A percentile compares a stretch with the other conserved stretches of the same genome.
These are phyloP conservation scores for Leptoclinus maculatus DNA, from an alignment of 2,797 vertebrate genomes.

Conservation along the genomic window DNA sequence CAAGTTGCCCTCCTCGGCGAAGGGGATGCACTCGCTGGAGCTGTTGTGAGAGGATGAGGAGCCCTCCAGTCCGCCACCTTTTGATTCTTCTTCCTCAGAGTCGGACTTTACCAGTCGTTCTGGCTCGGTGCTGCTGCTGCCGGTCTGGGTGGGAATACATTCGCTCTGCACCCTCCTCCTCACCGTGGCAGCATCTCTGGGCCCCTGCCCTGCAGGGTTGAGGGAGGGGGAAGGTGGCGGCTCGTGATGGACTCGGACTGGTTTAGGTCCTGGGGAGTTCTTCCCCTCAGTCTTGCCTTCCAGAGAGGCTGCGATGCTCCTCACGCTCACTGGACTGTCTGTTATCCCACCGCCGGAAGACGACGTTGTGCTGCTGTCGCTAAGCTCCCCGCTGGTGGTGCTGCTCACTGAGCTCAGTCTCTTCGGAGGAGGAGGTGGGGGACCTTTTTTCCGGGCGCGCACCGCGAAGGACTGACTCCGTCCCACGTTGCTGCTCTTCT, in stretches of 20 bases:
- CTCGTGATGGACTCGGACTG: constrained; percentile 4
- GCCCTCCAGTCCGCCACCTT: constrained; percentile 52
- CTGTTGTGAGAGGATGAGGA: constrained; percentile 90
- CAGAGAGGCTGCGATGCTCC: constrained; percentile 76
- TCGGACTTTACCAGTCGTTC: constrained; percentile 80
- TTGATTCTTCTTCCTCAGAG: constrained; percentile 84
- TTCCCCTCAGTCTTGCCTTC: constrained; percentile 62
- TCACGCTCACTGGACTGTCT: constrained; percentile 70
- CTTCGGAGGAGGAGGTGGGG: constrained; percentile 93
- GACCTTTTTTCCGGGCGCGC: constrained; percentile 91
- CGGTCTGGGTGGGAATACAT: constrained; percentile 52
- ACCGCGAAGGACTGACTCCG: constrained; percentile 96
- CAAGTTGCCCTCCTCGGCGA: constrained; percentile 96
- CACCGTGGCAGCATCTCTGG: constrained; percentile 46
- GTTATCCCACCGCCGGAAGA: constrained; percentile 36
- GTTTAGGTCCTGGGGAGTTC: constrained; percentile 19
- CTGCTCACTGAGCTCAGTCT: constrained; percentile 93
- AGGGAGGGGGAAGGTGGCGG: not conserved
- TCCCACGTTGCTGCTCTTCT: constrained; percentile 81
- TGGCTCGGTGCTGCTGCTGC: rapidly evolving
- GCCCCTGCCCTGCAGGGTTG: constrained; percentile 16
- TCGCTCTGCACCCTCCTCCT: constrained; percentile 88
- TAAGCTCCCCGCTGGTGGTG: constrained; percentile 70
- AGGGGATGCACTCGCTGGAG: constrained; percentile 96
- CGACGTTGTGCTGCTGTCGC: constrained; percentile 60